Evolutionary conservation across 1,140 invertebrate species (phyloP), one percentile per base, ranked within the genome.

Genomic region (Dolichoris vasculosae): DNA sequence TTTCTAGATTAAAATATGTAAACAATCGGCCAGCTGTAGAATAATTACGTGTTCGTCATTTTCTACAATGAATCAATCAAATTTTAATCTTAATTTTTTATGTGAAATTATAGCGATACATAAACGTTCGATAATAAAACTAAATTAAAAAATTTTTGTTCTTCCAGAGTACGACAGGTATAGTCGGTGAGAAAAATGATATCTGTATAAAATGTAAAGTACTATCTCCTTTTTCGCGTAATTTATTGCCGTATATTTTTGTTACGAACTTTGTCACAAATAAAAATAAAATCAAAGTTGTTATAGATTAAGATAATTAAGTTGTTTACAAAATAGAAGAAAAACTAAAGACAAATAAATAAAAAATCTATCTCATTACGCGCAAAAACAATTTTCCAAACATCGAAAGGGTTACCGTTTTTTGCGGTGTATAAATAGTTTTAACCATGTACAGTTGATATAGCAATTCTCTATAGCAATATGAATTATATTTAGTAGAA

Each of bases 1-100:
- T 91, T 89, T 89, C 48, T 81, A 81, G 79, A 80, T 15, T 81
- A 75, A 85, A 88, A 87, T 89, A 83, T 88, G 87, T 82, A 85
- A 88, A 89, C 89, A 89, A 88, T 90, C 90, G 89, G 91, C 91
- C 92, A 93, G 92, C 91, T 93, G 92, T 93, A 91, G 90, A 75
- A 46, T 81, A 76, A 75, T 51, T 46, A 40, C 48, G 40, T 64
- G 23, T 32, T 26, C n/a, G 78, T 15, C 23, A 85, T 82, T 85
- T 85, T 81, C 30, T 82, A 81, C 43, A 64, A 85, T 17, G 7
- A 51, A 79, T 81, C 81, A 80, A 69, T 80, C 46, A 59, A 64
- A 79, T 48, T 55, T 84, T 64, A 40, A 79, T 3, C 48, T 82
- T 76, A 82, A 64, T 85, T 82, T 85, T 85, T 43, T 76, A 85